Evolutionary conservation across 2,797 vertebrate genomes (phyloP), one percentile per base, ranked within the genome.

Genomic region (Diceros bicornis): DNA sequence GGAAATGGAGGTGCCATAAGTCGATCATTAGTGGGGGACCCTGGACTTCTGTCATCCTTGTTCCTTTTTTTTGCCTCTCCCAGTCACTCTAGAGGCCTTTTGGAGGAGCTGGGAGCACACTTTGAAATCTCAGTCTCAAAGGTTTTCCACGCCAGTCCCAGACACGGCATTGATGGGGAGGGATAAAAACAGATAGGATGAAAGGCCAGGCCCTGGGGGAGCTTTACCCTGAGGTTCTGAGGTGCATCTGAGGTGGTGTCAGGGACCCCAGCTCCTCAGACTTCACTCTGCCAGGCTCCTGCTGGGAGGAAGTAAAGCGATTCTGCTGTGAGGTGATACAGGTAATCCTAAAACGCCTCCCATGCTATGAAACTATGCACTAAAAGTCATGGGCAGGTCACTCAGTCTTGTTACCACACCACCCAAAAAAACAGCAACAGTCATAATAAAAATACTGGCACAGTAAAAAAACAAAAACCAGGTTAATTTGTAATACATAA

Each of bases 161-260:
- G 44, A 16, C 1, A 37, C 17, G 0, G 1, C 10, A 13, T 0
- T 29, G 3, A 13, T 20, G 23, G 27, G 16, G 13, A 20, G 5
- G 23, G 50, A 13, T 12, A 6, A 11, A 81, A 16, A 20, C 44
- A 59, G 4, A 4, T 4, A 34, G 34, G 20, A 10, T 0, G 37
- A 23, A 44, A 59, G 12, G 12, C 10, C 1, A 0, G 4, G 5
- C 0, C 29, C 17, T 62, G 0, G 1, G 7, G 4, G 0, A 0
- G 14, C n/a, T 71, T 83, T 25, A 21, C 64, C 55, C 23, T 61
- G 55, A 81, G n/a, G 61, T 12, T 20, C 9, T 29, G 34, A 71
- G 44, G 4, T 50, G 12, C 4, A 23, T 34, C 25, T 32, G 66
- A 27, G 34, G 18, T 66, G 52, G 12, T 3, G 2, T 8, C 7